Evolutionary conservation across 2,888 invertebrate species (phyloP).

Genomic region (Sesia apiformis): DNA sequence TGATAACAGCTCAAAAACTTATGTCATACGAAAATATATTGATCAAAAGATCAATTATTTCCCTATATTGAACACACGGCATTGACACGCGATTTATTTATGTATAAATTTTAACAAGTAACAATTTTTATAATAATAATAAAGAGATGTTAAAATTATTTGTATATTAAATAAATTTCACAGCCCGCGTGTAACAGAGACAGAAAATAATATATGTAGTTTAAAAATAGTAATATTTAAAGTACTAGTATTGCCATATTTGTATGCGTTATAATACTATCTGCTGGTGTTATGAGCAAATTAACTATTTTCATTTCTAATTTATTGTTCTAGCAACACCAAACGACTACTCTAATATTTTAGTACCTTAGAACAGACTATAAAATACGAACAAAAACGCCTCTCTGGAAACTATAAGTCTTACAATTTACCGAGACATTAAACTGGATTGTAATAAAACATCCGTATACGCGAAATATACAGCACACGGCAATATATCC

Average conservation of each 20-base stretch:
- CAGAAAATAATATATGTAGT: background rate
- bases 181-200: background rate
- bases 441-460: too few species aligned
- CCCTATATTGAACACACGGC: background rate
- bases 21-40: background rate
- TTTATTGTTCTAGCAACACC: background rate
- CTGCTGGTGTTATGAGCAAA: background rate
- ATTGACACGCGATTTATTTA: background rate
- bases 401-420: too few species aligned
- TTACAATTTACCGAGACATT: too few species aligned
- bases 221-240: background rate
- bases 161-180: background rate
- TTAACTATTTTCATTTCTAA: background rate
- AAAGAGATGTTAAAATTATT: background rate
- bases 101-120: background rate
- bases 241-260: background rate
- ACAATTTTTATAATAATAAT: background rate
- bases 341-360: too few species aligned
- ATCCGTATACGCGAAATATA: too few species aligned
- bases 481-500: too few species aligned
- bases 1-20: too few species aligned
- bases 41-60: background rate
- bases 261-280: background rate
- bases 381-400: too few species aligned
- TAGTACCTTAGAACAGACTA: too few species aligned